These are phyloP conservation scores for Horisme vitalbata DNA, from an alignment of 2,888 invertebrate species.

Conservation along the genomic window DNA sequence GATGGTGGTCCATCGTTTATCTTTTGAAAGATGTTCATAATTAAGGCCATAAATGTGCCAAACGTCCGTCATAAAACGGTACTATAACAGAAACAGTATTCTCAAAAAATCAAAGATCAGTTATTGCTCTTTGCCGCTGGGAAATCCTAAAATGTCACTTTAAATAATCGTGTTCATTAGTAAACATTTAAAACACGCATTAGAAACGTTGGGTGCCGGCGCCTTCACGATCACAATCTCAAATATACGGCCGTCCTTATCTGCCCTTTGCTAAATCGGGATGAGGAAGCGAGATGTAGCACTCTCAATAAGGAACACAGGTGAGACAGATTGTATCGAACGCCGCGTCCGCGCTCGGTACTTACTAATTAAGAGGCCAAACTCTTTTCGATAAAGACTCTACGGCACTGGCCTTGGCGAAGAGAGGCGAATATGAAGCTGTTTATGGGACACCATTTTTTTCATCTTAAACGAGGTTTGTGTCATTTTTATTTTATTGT, in stretches of 20 bases:
- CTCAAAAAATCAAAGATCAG: slow-evolving; percentile 39
- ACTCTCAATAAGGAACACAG: slow-evolving; percentile 60
- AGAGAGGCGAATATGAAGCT: too few relatives aligned
- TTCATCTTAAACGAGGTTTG: too few relatives aligned
- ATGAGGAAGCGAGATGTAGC: slow-evolving; percentile 43
- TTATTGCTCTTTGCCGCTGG: slow-evolving; percentile 47
- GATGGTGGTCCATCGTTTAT: too few relatives aligned
- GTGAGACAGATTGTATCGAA: slow-evolving; percentile 70
- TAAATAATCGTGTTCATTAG: slow-evolving; percentile 82
- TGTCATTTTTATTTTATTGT: too few relatives aligned
- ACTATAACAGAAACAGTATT: neutral
- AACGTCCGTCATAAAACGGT: neutral
- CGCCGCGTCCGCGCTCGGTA: slow-evolving; percentile 54
- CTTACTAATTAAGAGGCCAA: slow-evolving; percentile 73
- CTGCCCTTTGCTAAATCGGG: slow-evolving; percentile 25
- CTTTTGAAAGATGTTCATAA: too few relatives aligned
- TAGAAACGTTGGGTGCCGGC: slow-evolving; percentile 77
- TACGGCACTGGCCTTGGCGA: slow-evolving; percentile 54
- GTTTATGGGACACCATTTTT: too few relatives aligned
- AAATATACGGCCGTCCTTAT: slow-evolving; percentile 54
- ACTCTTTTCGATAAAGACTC: slow-evolving; percentile 42
- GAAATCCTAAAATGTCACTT: slow-evolving; percentile 80
- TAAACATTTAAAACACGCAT: slow-evolving; percentile 81
- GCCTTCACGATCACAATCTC: slow-evolving; percentile 70
- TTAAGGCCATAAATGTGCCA: too few relatives aligned